A percentile compares a stretch with the other conserved stretches of the same genome.
phyloP scores from a whole-genome alignment of 2,113 vertebrate species.

The Acinonyx jubatus region DNA sequence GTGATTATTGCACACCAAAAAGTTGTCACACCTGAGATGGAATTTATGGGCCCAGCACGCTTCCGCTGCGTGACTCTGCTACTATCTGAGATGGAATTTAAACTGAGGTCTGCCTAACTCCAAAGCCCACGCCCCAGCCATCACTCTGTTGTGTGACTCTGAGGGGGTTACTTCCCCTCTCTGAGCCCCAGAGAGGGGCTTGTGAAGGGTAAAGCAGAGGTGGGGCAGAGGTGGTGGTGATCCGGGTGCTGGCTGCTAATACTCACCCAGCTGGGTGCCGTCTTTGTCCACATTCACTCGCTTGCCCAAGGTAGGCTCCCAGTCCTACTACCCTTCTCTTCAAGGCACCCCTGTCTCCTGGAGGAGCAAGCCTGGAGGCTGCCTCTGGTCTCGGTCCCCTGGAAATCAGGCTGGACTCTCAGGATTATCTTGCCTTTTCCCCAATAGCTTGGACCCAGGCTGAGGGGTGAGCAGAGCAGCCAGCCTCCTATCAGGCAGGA shows the following conservation, averaged over 20 bases:
- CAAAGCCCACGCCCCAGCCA: neutral
- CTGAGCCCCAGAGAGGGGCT: neutral
- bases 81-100: neutral
- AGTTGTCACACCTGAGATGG: neutral
- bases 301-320: neutral
- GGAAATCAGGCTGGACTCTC: neutral
- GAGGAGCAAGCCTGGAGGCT: neutral
- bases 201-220: neutral
- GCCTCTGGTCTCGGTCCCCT: neutral
- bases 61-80: too few relatives aligned
- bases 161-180: neutral
- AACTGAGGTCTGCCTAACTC: neutral
- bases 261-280: neutral
- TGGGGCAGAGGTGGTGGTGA: fast-evolving
- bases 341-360: neutral
- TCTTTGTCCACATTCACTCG: neutral
- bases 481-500: neutral
- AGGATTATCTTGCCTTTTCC: neutral
- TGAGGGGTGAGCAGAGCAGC: neutral
- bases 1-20: neutral
- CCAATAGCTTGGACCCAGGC: neutral
- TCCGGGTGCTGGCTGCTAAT: neutral
- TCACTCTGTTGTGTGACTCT: neutral
- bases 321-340: neutral
- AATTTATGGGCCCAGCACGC: too few relatives aligned